These are phyloP conservation scores for Enchytraeus crypticus DNA, from an alignment of 2,888 invertebrate species.

Conservation along the genomic window DNA sequence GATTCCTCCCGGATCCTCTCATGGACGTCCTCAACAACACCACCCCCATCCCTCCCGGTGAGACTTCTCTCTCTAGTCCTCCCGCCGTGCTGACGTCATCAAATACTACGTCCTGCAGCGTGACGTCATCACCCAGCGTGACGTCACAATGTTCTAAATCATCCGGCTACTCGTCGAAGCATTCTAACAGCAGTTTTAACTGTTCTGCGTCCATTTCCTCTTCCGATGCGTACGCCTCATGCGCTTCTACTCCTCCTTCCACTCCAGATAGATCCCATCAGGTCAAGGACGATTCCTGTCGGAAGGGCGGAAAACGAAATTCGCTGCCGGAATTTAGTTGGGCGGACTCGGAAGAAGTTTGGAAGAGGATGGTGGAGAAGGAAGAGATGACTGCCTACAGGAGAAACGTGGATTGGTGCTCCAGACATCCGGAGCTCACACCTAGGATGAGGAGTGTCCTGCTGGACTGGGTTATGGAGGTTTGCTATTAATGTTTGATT, in stretches of 20 bases:
- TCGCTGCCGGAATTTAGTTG: slow-evolving; percentile 50
- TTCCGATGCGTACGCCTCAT: background rate
- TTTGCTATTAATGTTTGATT: too few relatives aligned
- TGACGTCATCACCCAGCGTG: background rate
- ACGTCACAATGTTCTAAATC: too few relatives aligned
- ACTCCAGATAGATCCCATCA: background rate
- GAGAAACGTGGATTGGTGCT: slow-evolving; percentile 67
- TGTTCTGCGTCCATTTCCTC: background rate
- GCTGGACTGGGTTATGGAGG: slow-evolving; percentile 93
- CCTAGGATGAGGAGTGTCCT: slow-evolving; percentile 88
- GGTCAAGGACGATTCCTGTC: background rate
- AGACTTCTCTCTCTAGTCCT: too few relatives aligned
- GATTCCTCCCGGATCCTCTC: slow-evolving; percentile 1
- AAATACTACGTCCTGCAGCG: background rate
- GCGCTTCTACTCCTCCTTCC: background rate
- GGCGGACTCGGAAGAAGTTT: slow-evolving; percentile 79
- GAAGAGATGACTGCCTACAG: slow-evolving; percentile 55
- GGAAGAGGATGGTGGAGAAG: slow-evolving; percentile 73
- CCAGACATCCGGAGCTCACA: slow-evolving; percentile 73
- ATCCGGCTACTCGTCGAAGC: too few relatives aligned
- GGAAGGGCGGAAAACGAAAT: background rate
- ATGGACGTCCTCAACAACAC: slow-evolving; percentile 4
- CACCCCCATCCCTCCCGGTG: slow-evolving; percentile 1
- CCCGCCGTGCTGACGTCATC: background rate
- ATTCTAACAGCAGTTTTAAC: too few relatives aligned